Base-by-base conservation (phyloP, 2,888 invertebrate species). In the Cantharis rustica region DNA sequence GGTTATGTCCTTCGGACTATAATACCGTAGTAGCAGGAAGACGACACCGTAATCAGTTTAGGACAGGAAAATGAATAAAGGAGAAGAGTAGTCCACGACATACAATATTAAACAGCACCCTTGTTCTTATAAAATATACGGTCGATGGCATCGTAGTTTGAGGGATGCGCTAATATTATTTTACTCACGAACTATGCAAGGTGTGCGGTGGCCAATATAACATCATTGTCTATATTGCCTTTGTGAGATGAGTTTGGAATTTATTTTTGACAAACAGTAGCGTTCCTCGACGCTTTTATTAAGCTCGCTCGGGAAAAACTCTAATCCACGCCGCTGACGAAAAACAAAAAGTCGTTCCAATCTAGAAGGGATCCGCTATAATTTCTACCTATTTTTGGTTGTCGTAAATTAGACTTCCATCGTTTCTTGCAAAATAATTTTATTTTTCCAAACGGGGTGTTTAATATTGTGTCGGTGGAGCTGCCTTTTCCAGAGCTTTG, bases 121-220 rank as follows among this genome's bases (percentile, higher is more conserved):
- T 77, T 77, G 75, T 79, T 79, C 79, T 79, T 79, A 79, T 77
- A 79, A 78, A 79, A 79, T 78, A 78, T 76, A 76, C 78, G 79
- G 76, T 77, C 75, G 79, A 78, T 75, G 77, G 75, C 74, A 71
- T 73, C 75, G 73, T 79, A 77, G 78, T 76, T 79, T 77, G 80
- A 76, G 82, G 82, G 83, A 80, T 79, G 78, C 79, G 81, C 84
- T 82, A 85, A 85, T 85, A 84, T 84, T 86, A 86, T 86, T 85
- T 86, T 81, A 80, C 85, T 86, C 86, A 85, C 86, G 86, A 83
- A 85, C 82, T 82, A 81, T 84, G 84, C 84, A 85, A 86, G 85
- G 86, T 85, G 85, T 85, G 84, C 83, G 78, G 80, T 80, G 83
- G 81, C 85, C 85, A 84, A 85, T 85, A 85, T 85, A 85, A 85